Evolutionary conservation across 2,113 vertebrate species (phyloP).

Genomic region (Leucoraja erinaceus): DNA sequence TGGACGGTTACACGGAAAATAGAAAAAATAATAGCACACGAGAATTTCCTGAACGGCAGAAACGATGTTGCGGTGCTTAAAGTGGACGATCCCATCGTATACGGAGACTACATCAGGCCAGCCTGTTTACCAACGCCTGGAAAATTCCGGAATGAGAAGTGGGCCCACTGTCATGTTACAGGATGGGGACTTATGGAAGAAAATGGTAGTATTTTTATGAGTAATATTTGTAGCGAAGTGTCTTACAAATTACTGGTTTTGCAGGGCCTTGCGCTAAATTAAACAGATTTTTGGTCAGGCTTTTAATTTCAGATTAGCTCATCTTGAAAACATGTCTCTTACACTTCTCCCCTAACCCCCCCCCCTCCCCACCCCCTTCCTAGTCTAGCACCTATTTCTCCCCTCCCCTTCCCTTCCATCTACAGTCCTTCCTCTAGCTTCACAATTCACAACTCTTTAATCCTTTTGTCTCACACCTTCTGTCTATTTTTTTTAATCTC

Average conservation of each 20-base stretch:
- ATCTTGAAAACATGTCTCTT: neutral
- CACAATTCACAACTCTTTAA: too few species aligned
- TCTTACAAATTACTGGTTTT: neutral
- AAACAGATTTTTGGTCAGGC: neutral
- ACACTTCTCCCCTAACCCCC: too few species aligned
- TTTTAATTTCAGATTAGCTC: neutral
- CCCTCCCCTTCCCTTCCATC: too few species aligned
- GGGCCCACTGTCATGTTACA: constrained; percentile 13
- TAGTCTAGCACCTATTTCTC: too few species aligned
- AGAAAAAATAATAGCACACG: neutral
- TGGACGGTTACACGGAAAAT: neutral
- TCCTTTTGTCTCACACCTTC: too few species aligned
- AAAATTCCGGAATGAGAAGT: neutral
- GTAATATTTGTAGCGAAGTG: neutral
- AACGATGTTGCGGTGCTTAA: constrained; percentile 18
- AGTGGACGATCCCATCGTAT: neutral
- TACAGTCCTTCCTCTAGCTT: too few species aligned
- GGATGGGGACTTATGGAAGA: constrained; percentile 35
- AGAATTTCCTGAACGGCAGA: neutral
- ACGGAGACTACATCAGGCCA: neutral
- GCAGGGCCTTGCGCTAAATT: neutral
- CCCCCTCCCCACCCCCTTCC: too few species aligned
- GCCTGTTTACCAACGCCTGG: constrained; percentile 13
- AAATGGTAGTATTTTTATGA: neutral
- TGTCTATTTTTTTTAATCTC: too few species aligned